Conservation (phyloP, 2,113 vertebrate species). For the Oenanthe melanoleuca region DNA sequence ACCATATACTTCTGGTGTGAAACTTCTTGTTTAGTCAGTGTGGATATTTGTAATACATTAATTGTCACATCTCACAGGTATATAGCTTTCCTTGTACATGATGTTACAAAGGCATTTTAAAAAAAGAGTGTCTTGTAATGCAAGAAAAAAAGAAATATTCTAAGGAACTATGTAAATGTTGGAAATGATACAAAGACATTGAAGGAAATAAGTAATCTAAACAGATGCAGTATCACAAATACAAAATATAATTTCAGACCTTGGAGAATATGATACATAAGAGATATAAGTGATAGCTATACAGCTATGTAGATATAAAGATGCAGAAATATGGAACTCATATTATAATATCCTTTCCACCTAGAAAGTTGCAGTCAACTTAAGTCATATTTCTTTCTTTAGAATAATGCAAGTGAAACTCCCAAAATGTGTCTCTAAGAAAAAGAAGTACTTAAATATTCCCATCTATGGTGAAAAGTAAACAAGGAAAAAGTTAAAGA, state of each 20-base stretch:
- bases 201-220: background rate
- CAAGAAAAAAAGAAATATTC: background rate
- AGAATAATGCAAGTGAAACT: background rate
- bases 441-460: background rate
- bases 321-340: background rate
- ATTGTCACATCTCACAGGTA: background rate
- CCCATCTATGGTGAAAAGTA: background rate
- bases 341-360: background rate
- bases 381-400: background rate
- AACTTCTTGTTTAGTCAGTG: background rate
- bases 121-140: background rate
- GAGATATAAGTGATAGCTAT: background rate
- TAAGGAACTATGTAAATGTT: background rate
- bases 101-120: background rate
- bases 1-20: background rate
- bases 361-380: background rate
- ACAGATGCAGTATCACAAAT: background rate
- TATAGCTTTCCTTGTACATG: background rate
- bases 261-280: background rate
- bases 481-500: background rate
- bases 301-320: background rate
- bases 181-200: background rate
- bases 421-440: background rate
- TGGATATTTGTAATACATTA: background rate
- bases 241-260: background rate